Conservation (phyloP, 1,140 invertebrate species). For the Heliconius congener region DNA sequence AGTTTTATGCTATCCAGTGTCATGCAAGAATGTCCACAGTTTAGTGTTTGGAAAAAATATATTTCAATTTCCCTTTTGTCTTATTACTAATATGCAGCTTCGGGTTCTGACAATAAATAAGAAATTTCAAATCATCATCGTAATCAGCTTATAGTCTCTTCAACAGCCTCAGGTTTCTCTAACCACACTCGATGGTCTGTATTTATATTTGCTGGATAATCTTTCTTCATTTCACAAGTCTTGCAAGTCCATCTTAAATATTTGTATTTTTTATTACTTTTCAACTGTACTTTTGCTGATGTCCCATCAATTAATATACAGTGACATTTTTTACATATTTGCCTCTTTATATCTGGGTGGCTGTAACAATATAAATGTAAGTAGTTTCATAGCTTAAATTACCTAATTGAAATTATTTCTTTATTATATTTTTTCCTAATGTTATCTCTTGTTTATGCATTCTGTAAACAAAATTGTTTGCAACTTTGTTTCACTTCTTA, state of each 20-base stretch:
- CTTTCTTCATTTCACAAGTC: slow-evolving; percentile 65
- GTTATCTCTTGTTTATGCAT: too few species aligned
- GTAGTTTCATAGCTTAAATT: neutral
- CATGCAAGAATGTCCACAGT: too few species aligned
- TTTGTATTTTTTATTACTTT: slow-evolving; percentile 68
- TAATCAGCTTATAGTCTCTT: slow-evolving; percentile 65
- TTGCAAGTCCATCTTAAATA: slow-evolving; percentile 71
- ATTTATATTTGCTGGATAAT: slow-evolving; percentile 60
- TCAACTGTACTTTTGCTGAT: slow-evolving; percentile 75
- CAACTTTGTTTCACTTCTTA: too few species aligned
- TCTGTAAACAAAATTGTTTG: too few species aligned
- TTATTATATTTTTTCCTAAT: too few species aligned
- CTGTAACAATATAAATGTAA: slow-evolving; percentile 53
- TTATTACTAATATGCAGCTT: too few species aligned
- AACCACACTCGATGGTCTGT: slow-evolving; percentile 73
- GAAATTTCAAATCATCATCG: too few species aligned
- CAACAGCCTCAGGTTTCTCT: slow-evolving; percentile 73
- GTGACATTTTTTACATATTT: slow-evolving; percentile 81
- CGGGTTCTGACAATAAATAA: too few species aligned
- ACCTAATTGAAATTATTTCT: too few species aligned
- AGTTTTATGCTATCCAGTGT: too few species aligned
- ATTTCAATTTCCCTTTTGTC: too few species aligned
- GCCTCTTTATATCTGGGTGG: slow-evolving; percentile 80
- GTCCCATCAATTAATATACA: slow-evolving; percentile 70
- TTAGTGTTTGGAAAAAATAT: too few species aligned